phyloP scores from a whole-genome alignment of 2,797 vertebrate species.

The Channa striata region DNA sequence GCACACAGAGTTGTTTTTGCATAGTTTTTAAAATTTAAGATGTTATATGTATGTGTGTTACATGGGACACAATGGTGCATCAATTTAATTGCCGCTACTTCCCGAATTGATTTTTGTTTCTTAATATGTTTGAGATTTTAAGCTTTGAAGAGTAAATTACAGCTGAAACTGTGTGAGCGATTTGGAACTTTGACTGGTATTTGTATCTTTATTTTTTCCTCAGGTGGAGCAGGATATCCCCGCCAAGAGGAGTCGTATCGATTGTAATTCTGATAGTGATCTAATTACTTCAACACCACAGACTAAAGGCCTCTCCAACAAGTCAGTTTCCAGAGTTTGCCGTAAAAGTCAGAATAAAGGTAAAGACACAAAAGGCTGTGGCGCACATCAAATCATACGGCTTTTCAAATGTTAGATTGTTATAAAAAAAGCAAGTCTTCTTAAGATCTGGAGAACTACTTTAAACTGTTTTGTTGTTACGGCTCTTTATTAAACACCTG shows the following conservation, averaged over 20 bases:
- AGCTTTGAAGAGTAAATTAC: neutral
- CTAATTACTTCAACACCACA: constrained; percentile 95
- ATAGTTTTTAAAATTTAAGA: no score
- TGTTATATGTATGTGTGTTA: no score
- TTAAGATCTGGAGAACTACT: neutral
- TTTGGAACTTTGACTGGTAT: neutral
- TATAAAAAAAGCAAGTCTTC: neutral
- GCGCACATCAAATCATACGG: neutral
- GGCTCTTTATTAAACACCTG: neutral
- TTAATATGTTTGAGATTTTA: neutral
- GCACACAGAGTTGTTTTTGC: no score
- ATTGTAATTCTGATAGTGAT: constrained; percentile 91
- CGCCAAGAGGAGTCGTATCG: constrained; percentile 93
- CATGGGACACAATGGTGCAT: no score
- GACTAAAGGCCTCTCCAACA: constrained; percentile 90
- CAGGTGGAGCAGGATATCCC: constrained; percentile 98
- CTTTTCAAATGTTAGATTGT: neutral
- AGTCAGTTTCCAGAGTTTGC: constrained; percentile 90
- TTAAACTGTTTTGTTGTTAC: neutral
- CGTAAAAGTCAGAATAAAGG: constrained; percentile 95
- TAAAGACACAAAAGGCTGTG: constrained; percentile 61
- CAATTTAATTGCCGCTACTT: no score
- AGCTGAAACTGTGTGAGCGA: neutral
- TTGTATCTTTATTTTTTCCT: constrained; percentile 30
- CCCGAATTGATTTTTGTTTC: no score